Percentiles rank a stretch among this genome's conserved stretches.
Evolutionary conservation across 2,888 invertebrate species (phyloP).

Genomic region (Diplolepis rosae): DNA sequence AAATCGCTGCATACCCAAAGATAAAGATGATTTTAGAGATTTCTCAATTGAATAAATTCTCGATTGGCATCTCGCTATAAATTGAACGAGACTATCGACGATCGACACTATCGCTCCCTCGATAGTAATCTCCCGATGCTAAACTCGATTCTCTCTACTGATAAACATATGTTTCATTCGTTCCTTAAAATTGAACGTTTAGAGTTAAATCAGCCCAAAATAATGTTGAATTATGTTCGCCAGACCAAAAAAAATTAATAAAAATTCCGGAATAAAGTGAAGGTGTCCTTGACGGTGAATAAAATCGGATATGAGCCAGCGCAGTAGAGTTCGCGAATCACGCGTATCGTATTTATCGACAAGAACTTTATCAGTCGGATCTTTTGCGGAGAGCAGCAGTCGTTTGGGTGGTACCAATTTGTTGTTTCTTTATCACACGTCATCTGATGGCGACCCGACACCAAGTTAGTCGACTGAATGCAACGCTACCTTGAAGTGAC

Average conservation of each 20-base stretch:
- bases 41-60: too few relatives aligned
- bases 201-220: background rate
- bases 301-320: background rate
- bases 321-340: background rate
- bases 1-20: too few relatives aligned
- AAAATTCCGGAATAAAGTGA: too few relatives aligned
- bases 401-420: conserved; percentile 73
- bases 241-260: too few relatives aligned
- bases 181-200: background rate
- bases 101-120: conserved; percentile 3
- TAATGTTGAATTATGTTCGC: background rate
- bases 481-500: conserved; percentile 68
- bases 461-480: conserved; percentile 57
- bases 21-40: too few relatives aligned
- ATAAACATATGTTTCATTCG: background rate
- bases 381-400: conserved; percentile 66
- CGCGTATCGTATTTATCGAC: conserved; percentile 67
- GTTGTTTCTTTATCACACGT: conserved; percentile 71
- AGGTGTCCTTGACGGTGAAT: background rate
- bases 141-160: background rate
- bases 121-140: conserved; percentile 4
- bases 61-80: background rate
- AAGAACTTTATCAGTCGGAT: conserved; percentile 63
- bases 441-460: conserved; percentile 73
- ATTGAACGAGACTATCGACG: conserved; percentile 4